A percentile compares a stretch with the other conserved stretches of the same genome.
These are phyloP conservation scores for Lepidurus packardi DNA, from an alignment of 1,140 invertebrate species.

Conservation along the genomic window DNA sequence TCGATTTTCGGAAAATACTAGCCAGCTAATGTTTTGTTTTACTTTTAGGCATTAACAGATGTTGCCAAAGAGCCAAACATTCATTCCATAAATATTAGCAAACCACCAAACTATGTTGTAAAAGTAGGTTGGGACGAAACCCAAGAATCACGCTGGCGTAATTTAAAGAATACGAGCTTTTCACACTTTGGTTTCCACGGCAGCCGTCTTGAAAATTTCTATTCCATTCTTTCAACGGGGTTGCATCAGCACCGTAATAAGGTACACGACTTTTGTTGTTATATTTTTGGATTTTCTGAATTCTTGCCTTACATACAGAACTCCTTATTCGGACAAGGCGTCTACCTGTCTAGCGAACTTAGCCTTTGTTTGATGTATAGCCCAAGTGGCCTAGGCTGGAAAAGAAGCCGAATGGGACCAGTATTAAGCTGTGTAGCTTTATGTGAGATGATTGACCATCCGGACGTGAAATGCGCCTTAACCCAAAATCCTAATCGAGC, in stretches of 20 bases:
- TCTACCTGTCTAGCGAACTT: conserved; percentile 67
- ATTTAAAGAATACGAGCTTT: not conserved
- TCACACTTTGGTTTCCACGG: conserved; percentile 69
- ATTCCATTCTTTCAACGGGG: conserved; percentile 72
- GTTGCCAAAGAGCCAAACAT: not conserved
- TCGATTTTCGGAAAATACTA: too few relatives aligned
- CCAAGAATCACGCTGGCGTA: not conserved
- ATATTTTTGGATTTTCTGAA: conserved; percentile 19
- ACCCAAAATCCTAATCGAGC: not conserved
- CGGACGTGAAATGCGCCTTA: conserved; percentile 49
- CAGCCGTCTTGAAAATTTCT: conserved; percentile 70
- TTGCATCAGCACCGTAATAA: conserved; percentile 69
- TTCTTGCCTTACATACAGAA: conserved; percentile 49
- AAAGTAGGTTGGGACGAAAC: not conserved
- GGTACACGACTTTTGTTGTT: conserved; percentile 45
- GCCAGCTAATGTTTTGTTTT: not conserved
- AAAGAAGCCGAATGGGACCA: conserved; percentile 61
- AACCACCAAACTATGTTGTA: not conserved
- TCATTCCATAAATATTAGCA: not conserved
- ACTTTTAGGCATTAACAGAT: not conserved
- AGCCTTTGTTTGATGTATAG: conserved; percentile 62
- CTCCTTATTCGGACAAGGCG: conserved; percentile 63
- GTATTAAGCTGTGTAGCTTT: conserved; percentile 68
- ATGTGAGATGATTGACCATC: conserved; percentile 68
- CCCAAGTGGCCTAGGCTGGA: conserved; percentile 64